phyloP scores from a whole-genome alignment of 2,888 invertebrate genomes.

The Morpho deidamia region DNA sequence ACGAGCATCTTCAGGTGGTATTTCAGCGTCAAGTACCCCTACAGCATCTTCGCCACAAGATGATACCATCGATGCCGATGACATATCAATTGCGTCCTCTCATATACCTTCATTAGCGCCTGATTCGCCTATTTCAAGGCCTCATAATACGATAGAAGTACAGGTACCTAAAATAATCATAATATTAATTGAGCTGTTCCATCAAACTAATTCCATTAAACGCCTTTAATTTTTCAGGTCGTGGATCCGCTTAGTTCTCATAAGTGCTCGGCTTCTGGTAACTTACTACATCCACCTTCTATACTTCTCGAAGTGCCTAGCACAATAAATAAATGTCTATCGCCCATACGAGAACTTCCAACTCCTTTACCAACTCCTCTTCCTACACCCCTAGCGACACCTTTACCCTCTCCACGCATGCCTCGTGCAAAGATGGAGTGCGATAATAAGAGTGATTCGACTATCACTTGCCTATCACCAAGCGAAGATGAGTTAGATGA shows the following conservation, averaged over 20 bases:
- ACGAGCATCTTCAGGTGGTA: slow-evolving; percentile 79
- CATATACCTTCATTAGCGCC: slow-evolving; percentile 75
- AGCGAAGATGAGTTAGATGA: slow-evolving; percentile 70
- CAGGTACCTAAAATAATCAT: slow-evolving; percentile 41
- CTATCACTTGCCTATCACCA: slow-evolving; percentile 47
- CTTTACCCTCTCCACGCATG: slow-evolving; percentile 73
- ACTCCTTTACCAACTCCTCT: slow-evolving; percentile 83
- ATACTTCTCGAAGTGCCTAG: slow-evolving; percentile 88
- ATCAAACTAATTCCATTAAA: slow-evolving; percentile 1
- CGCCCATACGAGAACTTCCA: slow-evolving; percentile 87
- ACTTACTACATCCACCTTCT: slow-evolving; percentile 84
- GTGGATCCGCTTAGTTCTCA: slow-evolving; percentile 83
- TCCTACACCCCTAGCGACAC: slow-evolving; percentile 82
- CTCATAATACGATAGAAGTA: slow-evolving; percentile 68
- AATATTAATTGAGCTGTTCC: no score
- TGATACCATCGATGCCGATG: slow-evolving; percentile 83
- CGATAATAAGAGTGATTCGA: slow-evolving; percentile 48
- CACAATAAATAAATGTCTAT: slow-evolving; percentile 86
- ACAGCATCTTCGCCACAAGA: slow-evolving; percentile 87
- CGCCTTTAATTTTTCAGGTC: slow-evolving; percentile 57
- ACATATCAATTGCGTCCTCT: slow-evolving; percentile 84
- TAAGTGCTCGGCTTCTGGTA: slow-evolving; percentile 76
- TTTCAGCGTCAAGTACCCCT: slow-evolving; percentile 84
- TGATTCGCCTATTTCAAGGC: slow-evolving; percentile 79
- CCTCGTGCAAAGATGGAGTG: slow-evolving; percentile 57